Base-by-base conservation (phyloP, 2,797 vertebrate species). In the Danio albolineatus region DNA sequence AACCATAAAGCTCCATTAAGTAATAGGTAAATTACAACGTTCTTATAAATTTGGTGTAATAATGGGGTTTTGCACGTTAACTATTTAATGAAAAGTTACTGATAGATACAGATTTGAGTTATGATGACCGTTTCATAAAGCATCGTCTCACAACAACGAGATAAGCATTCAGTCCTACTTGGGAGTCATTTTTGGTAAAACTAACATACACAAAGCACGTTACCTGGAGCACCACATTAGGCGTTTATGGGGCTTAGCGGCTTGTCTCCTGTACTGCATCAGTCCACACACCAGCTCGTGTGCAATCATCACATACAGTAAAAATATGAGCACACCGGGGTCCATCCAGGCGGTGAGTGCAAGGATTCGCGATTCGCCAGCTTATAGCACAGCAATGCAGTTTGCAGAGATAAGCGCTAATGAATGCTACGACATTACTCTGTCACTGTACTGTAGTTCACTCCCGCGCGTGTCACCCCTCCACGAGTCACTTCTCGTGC, bases 261-360 rank as follows among this genome's bases (percentile, higher is more conserved):
- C 90, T 87, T 92, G 93, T 85, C 92, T 94, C 80, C 93, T 90
- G 78, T 95, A 92, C 84, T 96, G 95, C 91, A 97, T 94, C 93
- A 94, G 96, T 81, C 96, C 96, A 4, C 95, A 95, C 73, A 97
- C 90, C 88, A 97, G 89, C 86, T 96, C 96, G 61, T 97, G 96
- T 13, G 95, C 94, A 80, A 97, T 97, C 94, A 96, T 94, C 82
- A 97, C 76, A 1, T 97, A 97, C 4, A 96, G 91, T 0, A 96
- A 92, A 84, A 96, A 95, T 86, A 96, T 96, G 59, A 96, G 95
- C 90, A 97, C 89, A 41, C 93, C 90, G 54, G 96, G 96, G 86
- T 96, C 96, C 95, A 96, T 97, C 0, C 89, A 87, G 8, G 80
- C 87, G 88, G 28, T 51, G 65, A 57, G 51, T 14, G 44, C 72